Evolutionary conservation across 2,797 vertebrate species (phyloP).

Genomic region (Lithobates sylvaticus): DNA sequence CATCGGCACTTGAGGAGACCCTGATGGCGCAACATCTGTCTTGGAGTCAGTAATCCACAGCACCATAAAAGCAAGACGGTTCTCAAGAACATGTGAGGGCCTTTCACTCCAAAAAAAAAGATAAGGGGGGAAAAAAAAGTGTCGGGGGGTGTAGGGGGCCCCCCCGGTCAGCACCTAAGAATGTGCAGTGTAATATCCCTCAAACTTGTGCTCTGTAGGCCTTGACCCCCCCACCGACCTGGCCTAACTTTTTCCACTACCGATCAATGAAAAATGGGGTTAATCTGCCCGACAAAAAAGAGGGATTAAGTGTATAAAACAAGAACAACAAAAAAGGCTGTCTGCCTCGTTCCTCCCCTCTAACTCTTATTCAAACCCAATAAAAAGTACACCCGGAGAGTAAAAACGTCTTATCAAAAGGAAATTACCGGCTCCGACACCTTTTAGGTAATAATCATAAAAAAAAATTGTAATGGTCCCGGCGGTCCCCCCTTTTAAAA

Average conservation of each 20-base stretch:
- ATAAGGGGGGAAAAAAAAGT: constrained; percentile 60
- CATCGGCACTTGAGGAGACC: constrained; percentile 97
- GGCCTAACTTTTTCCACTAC: too few species aligned
- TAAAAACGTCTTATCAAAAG: constrained; percentile 36
- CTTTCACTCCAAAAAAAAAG: constrained; percentile 57
- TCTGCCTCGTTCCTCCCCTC: neutral
- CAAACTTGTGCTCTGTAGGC: neutral
- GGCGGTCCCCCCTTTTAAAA: neutral
- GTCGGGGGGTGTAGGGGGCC: constrained; percentile 56
- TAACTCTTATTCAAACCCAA: neutral
- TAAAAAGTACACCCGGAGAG: constrained; percentile 30
- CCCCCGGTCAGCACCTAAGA: neutral
- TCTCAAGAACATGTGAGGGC: constrained; percentile 82
- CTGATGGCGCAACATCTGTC: constrained; percentile 89
- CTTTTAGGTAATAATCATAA: neutral
- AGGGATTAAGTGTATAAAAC: constrained; percentile 1
- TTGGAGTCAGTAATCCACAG: constrained; percentile 79
- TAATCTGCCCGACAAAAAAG: constrained; percentile 2
- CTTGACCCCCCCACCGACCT: too few species aligned
- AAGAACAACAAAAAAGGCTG: neutral
- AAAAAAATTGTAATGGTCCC: neutral
- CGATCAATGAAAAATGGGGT: neutral
- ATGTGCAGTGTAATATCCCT: neutral
- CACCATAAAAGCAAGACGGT: constrained; percentile 79
- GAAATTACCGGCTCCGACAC: neutral